Evolutionary conservation across 2,797 vertebrate species (phyloP).

Genomic region (Parotocinclus haroldoi): DNA sequence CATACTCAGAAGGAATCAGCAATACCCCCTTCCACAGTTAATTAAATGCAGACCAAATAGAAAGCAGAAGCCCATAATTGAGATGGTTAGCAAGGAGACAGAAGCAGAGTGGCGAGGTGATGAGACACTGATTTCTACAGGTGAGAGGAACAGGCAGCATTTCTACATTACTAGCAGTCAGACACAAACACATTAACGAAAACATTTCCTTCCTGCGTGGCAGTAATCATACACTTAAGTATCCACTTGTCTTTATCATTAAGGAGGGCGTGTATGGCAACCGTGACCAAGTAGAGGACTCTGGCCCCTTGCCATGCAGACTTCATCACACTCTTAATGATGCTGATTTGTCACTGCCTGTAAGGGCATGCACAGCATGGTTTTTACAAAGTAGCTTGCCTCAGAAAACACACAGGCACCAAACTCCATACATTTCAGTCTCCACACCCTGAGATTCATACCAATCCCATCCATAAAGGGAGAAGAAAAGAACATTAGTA

Average conservation of each 20-base stretch:
- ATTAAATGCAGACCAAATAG: constrained; percentile 46
- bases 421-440: constrained; percentile 17
- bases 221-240: constrained; percentile 52
- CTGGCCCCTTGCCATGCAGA: constrained; percentile 56
- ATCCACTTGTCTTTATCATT: constrained; percentile 50
- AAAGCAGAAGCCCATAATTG: constrained; percentile 60
- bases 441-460: constrained; percentile 24
- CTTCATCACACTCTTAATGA: constrained; percentile 64
- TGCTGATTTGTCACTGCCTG: constrained; percentile 62
- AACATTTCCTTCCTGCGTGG: constrained; percentile 32
- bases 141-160: constrained; percentile 35
- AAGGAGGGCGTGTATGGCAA: constrained; percentile 44
- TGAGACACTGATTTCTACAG: constrained; percentile 39
- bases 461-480: constrained; percentile 44
- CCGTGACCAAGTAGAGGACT: constrained; percentile 46
- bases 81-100: constrained; percentile 59
- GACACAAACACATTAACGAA: constrained; percentile 35
- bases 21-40: constrained; percentile 36
- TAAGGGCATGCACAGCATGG: constrained; percentile 78
- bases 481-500: constrained; percentile 17
- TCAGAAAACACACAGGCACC: constrained; percentile 23
- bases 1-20: constrained; percentile 30
- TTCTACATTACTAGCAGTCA: constrained; percentile 34
- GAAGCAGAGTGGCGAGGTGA: constrained; percentile 57
- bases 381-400: constrained; percentile 69